Evolutionary conservation across 1,140 invertebrate genomes (phyloP), one percentile per base, ranked within the genome.

Genomic region (Palaemon carinicauda): DNA sequence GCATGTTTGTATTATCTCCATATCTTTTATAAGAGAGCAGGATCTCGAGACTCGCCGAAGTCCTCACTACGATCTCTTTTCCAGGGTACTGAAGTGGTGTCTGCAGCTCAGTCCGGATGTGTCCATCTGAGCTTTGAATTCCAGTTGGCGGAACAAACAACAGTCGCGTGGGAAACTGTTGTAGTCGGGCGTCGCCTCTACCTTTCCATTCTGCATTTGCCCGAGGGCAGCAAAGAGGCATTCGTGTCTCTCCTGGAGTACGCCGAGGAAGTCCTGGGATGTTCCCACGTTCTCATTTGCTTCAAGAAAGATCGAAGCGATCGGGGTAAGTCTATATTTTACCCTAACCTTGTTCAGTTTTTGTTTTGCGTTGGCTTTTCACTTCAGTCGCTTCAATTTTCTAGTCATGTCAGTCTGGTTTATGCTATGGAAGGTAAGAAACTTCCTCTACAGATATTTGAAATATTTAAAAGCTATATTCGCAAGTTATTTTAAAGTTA

Each of bases 201-300:
- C 82, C 79, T 89, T 41, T 81, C 27, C 31, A 69, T 87, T n/a
- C 77, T 82, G 17, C 82, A 87, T 41, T 78, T 89, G 21, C 87
- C 87, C 33, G 87, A 89, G 54, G 89, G 89, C 52, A 88, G 84
- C 84, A 89, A 89, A 73, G 88, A 90, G 80, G 89, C 89, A 86
- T 98, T 99, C 91, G 94, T 99, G 88, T 95, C 96, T 65, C 93
- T 99, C 50, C 92, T 99, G 90, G 98, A 99, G 93, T 99, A 97
- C 91, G 98, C 98, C 69, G 98, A 99, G 92, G 98, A 99, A 90
- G 94, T 96, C 88, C 94, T 99, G 15, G 94, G 95, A 73, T 98
- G 97, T 91, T 94, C 92, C 71, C 94, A 96, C 91, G 95, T 97
- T 65, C 93, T 97, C 80, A 94, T 96, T 56, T 97, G 95, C 91